These are phyloP conservation scores for Oophaga pumilio DNA, from an alignment of 2,113 vertebrate genomes.

Conservation along the genomic window DNA sequence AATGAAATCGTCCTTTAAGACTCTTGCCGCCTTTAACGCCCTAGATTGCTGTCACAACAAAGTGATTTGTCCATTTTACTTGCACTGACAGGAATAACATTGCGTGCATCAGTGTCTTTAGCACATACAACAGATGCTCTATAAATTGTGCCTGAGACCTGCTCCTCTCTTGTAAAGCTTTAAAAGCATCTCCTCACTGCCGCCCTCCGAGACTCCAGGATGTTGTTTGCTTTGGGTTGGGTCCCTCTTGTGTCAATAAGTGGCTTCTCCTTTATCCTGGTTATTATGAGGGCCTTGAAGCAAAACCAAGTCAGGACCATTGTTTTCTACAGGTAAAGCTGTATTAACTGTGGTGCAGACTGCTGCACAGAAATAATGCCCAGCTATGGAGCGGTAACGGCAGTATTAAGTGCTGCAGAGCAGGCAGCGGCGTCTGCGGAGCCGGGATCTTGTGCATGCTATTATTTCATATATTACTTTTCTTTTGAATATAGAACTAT, in stretches of 20 bases:
- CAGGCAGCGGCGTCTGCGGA: neutral
- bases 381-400: neutral
- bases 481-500: no score
- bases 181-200: neutral
- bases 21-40: no score
- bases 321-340: neutral
- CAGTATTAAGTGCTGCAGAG: neutral
- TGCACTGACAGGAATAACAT: neutral
- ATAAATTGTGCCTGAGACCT: neutral
- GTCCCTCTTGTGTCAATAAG: neutral
- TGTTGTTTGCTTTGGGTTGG: conserved; percentile 35
- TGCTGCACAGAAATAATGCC: neutral
- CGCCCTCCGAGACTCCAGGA: neutral
- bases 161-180: neutral
- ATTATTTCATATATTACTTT: no score
- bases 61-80: neutral
- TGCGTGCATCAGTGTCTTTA: neutral
- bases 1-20: no score
- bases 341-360: neutral
- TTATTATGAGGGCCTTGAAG: neutral
- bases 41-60: no score
- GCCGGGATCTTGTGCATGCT: neutral
- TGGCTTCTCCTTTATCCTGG: neutral
- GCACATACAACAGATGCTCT: neutral
- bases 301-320: neutral